Evolutionary conservation across 1,140 invertebrate species (phyloP).

Genomic region (Battus philenor): DNA sequence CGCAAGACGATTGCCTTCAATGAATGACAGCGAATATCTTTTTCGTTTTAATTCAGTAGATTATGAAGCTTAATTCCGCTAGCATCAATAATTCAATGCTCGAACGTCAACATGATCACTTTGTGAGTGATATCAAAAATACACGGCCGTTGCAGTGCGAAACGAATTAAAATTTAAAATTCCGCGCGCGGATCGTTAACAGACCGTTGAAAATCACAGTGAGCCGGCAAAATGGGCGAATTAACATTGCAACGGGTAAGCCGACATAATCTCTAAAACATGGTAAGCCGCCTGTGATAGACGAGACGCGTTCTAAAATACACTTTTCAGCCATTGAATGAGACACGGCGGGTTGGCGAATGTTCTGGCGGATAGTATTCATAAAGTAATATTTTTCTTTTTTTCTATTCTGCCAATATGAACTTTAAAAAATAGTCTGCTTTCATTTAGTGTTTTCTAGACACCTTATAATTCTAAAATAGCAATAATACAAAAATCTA

Average conservation of each 20-base stretch:
- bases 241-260: constrained; percentile 22
- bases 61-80: not conserved
- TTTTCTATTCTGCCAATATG: too few species aligned
- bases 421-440: too few species aligned
- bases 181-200: constrained; percentile 6
- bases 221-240: constrained; percentile 17
- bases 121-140: not conserved
- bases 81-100: constrained; percentile 2
- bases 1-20: too few species aligned
- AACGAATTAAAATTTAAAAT: constrained; percentile 15
- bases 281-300: constrained; percentile 24
- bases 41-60: too few species aligned
- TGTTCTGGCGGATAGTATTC: too few species aligned
- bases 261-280: constrained; percentile 29
- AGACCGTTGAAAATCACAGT: constrained; percentile 7
- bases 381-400: too few species aligned
- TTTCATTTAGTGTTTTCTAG: too few species aligned
- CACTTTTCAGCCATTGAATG: constrained; percentile 15
- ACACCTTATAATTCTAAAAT: too few species aligned
- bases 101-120: not conserved
- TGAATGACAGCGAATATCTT: too few species aligned
- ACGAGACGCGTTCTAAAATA: constrained; percentile 3
- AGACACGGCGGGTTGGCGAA: not conserved
- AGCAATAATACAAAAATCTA: too few species aligned
- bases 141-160: not conserved